Base-by-base conservation (phyloP, 2,113 vertebrate species). In the Copsychus sechellarum region DNA sequence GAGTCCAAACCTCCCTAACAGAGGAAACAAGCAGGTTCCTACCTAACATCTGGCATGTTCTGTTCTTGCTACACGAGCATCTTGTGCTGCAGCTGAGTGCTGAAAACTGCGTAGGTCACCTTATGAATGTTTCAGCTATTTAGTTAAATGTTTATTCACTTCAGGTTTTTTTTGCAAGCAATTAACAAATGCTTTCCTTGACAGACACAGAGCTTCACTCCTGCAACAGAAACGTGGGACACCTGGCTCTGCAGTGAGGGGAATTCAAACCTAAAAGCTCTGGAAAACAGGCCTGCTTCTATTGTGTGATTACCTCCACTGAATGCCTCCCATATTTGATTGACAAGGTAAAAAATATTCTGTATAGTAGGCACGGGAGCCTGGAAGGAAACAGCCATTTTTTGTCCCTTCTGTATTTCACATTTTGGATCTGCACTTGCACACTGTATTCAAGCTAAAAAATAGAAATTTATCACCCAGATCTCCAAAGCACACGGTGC, bases 141-240 rank as follows among this genome's bases (percentile, higher is more conserved):
- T 95, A 77, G 91, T 53, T 85, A 66, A 87, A 81, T 92, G 89
- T 94, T 93, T 93, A 79, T 92, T 93, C 91, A 40, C 62, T 91
- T 56, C 58, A 70, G 26, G 0, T 8, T 73, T 81, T 89, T 92
- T 92, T 82, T 70, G 5, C 11, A 88, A 91, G 77, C 67, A 83
- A 76, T 87, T 89, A 92, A 88, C 62, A 73, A 95, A 88, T 86
- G 79, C 38, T 83, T 7, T 70, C 45, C 42, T 79, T 66, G 70
- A 69, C 61, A 67, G 78, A 76, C 0, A 5, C 21, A 66, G 60
- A 76, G 56, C 53, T 72, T 51, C 13, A 7, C 61, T 96, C 82
- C 38, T 84, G 53, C 76, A 81, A 29, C 38, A 56, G 78, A 62
- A 91, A 83, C 24, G 17, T 2, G 70, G 81, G 36, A 61, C 40